A percentile compares a stretch with the other conserved stretches of the same genome.
phyloP scores from a whole-genome alignment of 2,797 vertebrate genomes.

The Eleutherodactylus coqui region DNA sequence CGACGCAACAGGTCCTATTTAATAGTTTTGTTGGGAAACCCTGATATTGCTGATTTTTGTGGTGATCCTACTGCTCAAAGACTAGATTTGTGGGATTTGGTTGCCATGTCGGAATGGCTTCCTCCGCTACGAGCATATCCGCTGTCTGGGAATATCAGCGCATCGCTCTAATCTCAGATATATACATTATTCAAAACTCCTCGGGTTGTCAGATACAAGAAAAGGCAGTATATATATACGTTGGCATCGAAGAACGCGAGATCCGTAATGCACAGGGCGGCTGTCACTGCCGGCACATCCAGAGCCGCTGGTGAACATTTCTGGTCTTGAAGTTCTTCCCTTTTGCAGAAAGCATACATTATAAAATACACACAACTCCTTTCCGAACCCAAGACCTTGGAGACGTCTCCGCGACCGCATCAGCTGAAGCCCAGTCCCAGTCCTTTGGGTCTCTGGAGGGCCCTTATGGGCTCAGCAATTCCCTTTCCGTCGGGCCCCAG shows the following conservation, averaged over 20 bases:
- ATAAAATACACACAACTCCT: conserved; percentile 29
- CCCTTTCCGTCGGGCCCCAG: conserved; percentile 93
- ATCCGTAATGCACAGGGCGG: conserved; percentile 58
- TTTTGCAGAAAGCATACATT: conserved; percentile 48
- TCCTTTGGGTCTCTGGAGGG: conserved; percentile 84
- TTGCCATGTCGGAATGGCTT: not conserved
- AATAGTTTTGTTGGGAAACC: too few species aligned
- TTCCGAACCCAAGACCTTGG: conserved; percentile 16
- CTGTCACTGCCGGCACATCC: conserved; percentile 53
- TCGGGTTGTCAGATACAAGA: not conserved
- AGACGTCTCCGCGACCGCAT: conserved; percentile 64
- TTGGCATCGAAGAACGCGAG: conserved; percentile 72
- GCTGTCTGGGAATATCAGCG: not conserved
- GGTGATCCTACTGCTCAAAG: not conserved
- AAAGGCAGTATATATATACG: conserved; percentile 67
- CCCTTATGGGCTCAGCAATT: conserved; percentile 89
- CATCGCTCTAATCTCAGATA: not conserved
- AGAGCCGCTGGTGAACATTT: conserved; percentile 54
- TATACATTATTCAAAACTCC: not conserved
- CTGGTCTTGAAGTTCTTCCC: conserved; percentile 58
- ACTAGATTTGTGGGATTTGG: not conserved
- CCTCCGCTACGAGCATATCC: not conserved
- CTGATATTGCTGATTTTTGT: too few species aligned
- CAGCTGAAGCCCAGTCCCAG: conserved; percentile 81
- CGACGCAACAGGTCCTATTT: too few species aligned